Evolutionary conservation across 2,888 invertebrate species (phyloP).

Genomic region (Catotricha subobsoleta): DNA sequence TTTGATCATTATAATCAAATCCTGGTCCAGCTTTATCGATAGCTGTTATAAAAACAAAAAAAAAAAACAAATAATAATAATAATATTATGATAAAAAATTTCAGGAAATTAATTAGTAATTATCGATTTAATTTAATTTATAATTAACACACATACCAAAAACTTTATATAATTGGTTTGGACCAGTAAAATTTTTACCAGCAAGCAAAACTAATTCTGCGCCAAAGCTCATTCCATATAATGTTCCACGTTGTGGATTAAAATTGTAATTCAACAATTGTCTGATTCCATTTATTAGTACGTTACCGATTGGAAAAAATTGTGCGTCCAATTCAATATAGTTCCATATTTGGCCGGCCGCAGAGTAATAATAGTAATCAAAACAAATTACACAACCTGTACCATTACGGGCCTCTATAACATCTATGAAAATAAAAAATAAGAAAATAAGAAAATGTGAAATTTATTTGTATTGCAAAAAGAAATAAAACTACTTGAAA

Average conservation of each 20-base stretch:
- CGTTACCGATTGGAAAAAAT: slow-evolving; percentile 17
- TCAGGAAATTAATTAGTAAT: background rate
- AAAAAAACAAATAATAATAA: background rate
- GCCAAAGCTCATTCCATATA: slow-evolving; percentile 28
- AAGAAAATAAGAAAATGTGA: too few species aligned
- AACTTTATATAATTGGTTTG: slow-evolving; percentile 18
- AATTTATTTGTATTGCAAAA: too few species aligned
- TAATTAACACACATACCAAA: slow-evolving; percentile 19
- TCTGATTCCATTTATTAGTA: slow-evolving; percentile 17
- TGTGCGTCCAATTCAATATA: slow-evolving; percentile 16
- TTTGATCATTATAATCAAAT: slow-evolving; percentile 7
- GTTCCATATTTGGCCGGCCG: background rate
- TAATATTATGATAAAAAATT: background rate
- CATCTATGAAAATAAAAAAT: too few species aligned
- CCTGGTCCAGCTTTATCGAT: slow-evolving; percentile 27
- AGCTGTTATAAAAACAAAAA: slow-evolving; percentile 8
- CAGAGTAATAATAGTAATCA: slow-evolving; percentile 19
- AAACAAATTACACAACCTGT: slow-evolving; percentile 26
- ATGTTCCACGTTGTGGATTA: slow-evolving; percentile 17
- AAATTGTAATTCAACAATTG: slow-evolving; percentile 18
- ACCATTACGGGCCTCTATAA: too few species aligned
- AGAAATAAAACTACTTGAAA: too few species aligned
- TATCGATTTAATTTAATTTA: background rate
- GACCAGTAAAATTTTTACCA: slow-evolving; percentile 18
- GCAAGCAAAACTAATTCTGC: slow-evolving; percentile 23